Base-by-base conservation (phyloP, 30 jellyfish, hydroid and myxozoan species). In the Aurelia coerulea region DNA sequence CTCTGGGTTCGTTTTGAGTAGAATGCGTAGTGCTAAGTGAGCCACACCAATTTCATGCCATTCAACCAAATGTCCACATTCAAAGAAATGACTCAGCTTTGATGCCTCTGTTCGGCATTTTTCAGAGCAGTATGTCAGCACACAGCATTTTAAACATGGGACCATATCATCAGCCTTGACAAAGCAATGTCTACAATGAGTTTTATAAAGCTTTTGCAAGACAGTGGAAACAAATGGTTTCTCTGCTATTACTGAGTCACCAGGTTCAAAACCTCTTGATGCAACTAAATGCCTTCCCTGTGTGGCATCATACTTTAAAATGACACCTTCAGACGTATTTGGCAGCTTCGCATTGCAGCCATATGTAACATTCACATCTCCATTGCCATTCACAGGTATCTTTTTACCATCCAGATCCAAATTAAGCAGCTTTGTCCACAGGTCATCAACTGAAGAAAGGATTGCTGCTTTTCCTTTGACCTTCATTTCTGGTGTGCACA, bases 211-310 rank as follows among this genome's bases (percentile, higher is more conserved):
- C 86, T 64, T 59, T 59, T 5, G 68, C 15, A 59, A 14, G 68
- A 59, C 92, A 90, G 52, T 90, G 74, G 97, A 92, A 31, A 95
- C 97, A 80, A 68, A 94, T 51, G 99, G 99, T 49, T 79, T 81
- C 74, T 94, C 99, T 15, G 82, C 23, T 8, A 94, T 79, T 34
- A 89, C 46, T 17, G 49, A 74, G 41, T 79, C 88, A 12, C 99
- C 99, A 11, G 68, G 46, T n/a, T 46, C 62, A 64, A 94, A 42
- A 39, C 66, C 65, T 63, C 53, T 89, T 74, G 67, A 59, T 16
- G 99, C 95, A 62, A 86, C 51, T 50, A 89, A 50, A 54, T 83
- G 80, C 42, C 99, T 87, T 37, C 99, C 99, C 37, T 68, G 80
- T 58, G 65, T 5, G 2, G 65, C 64, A 62, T 63, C 73, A 49